Conservation (phyloP, 2,113 vertebrate species). For the Petaurus breviceps region DNA sequence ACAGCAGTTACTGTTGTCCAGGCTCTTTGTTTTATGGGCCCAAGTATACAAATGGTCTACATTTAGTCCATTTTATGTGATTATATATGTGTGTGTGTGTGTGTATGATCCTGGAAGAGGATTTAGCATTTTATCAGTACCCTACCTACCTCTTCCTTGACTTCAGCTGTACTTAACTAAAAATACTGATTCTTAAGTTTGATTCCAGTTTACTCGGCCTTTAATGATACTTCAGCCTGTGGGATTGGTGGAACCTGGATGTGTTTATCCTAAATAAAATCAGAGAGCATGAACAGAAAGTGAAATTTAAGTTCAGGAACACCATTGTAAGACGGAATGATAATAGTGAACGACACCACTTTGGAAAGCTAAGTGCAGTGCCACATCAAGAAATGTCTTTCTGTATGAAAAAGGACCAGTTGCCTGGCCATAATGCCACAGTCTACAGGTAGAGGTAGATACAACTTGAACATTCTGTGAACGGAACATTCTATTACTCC, state of each 20-base stretch:
- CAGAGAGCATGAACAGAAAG: not conserved
- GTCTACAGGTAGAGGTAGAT: not conserved
- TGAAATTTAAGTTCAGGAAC: slow-evolving; percentile 20
- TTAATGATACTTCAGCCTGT: not conserved
- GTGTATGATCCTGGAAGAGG: not conserved
- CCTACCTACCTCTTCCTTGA: not conserved
- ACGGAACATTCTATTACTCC: not conserved
- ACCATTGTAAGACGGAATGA: not conserved
- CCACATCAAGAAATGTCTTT: not conserved
- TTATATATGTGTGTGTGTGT: not conserved
- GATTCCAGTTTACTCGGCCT: not conserved
- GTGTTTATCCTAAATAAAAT: slow-evolving; percentile 13
- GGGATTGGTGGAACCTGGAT: not conserved
- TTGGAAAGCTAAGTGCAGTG: not conserved
- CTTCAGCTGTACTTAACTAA: not conserved
- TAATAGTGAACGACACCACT: not conserved
- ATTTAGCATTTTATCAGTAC: not conserved
- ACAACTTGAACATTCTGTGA: not conserved
- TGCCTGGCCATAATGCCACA: not conserved
- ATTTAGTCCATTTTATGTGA: not conserved
- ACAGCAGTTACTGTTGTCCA: not conserved
- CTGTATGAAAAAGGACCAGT: slow-evolving; percentile 7
- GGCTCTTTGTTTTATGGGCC: not conserved
- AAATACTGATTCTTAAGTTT: not conserved
- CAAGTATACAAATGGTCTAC: not conserved